Evolutionary conservation across 1,140 invertebrate genomes (phyloP), one percentile per base, ranked within the genome.

Genomic region (Dryas iulia): DNA sequence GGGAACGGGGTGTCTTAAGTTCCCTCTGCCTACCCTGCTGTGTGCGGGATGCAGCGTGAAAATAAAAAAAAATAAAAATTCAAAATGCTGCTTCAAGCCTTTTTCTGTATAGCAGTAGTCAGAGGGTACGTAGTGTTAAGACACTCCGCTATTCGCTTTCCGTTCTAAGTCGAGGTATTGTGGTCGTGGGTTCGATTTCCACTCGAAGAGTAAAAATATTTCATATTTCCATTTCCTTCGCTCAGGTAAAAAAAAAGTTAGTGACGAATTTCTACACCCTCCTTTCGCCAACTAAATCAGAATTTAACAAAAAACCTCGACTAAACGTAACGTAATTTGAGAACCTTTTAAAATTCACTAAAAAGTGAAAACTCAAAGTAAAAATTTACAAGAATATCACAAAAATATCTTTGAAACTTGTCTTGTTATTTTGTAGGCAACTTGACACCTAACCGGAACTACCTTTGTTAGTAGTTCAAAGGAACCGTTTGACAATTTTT

Each of bases 391-490:
- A 47, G 14, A 18, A 21, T 47, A 47, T 18, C 39, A 47, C 18
- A 47, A 47, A 47, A 47, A 47, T 47, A 47, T 47, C 18, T 47
- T 47, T n/a, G n/a, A 47, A 47, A 47, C 4, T 47, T 7, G 6
- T 14, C 39, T 47, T 21, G 39, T 47, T 47, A 47, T 47, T 47
- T 47, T 10, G 39, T 47, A 47, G 39, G 14, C 14, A 21, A 21
- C 39, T n/a, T 47, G 39, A 47, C 39, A 47, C 14, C 39, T 47
- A 47, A 47, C 39, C 39, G 39, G 39, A 47, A 47, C 39, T 47
- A 47, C 14, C 39, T 21, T 21, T 47, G 35, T 39, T 39, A 39
- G 14, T 14, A 47, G 14, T 47, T 47, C 39, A 47, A 47, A 47
- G 14, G 14, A 47, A 47, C 5, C 39, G 5, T 47, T 47, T 47